A percentile compares a stretch with the other conserved stretches of the same genome.
These are phyloP conservation scores for Apis mellifera DNA, from an alignment of 1,140 invertebrate genomes.

Conservation along the genomic window DNA sequence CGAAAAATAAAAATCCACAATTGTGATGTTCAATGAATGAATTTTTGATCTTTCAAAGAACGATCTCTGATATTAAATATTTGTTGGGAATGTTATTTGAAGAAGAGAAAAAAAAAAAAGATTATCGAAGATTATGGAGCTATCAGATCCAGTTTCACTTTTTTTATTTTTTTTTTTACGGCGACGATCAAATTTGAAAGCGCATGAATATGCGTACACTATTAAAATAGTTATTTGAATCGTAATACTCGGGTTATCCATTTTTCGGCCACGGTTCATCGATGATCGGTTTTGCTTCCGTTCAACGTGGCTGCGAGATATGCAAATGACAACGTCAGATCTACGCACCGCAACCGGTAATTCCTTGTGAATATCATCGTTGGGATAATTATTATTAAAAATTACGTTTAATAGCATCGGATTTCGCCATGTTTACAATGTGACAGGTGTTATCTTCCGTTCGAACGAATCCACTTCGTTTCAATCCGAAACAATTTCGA, in stretches of 20 bases:
- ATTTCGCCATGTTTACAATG: background rate
- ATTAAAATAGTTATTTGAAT: background rate
- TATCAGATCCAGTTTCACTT: too few relatives aligned
- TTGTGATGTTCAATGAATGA: too few relatives aligned
- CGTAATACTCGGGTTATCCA: background rate
- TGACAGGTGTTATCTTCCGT: slow-evolving; percentile 5
- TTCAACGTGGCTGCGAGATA: background rate
- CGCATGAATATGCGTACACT: slow-evolving; percentile 4
- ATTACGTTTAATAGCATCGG: slow-evolving; percentile 5
- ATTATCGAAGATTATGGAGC: too few relatives aligned
- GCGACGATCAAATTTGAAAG: background rate
- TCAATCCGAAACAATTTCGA: too few relatives aligned
- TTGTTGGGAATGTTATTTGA: too few relatives aligned
- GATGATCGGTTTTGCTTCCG: background rate
- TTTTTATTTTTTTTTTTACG: background rate
- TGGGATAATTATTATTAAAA: slow-evolving; percentile 1
- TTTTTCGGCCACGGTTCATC: slow-evolving; percentile 13
- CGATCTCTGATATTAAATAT: too few relatives aligned
- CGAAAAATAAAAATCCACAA: too few relatives aligned
- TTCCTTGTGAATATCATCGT: background rate
- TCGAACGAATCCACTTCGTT: background rate
- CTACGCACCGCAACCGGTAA: background rate
- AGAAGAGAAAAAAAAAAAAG: too few relatives aligned
- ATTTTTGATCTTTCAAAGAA: too few relatives aligned
- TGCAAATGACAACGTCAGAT: slow-evolving; percentile 29